Percentiles rank a stretch among this genome's conserved stretches.
These are phyloP conservation scores for Hypselothyrea guttata DNA, from an alignment of 2,888 invertebrate genomes.

Conservation along the genomic window DNA sequence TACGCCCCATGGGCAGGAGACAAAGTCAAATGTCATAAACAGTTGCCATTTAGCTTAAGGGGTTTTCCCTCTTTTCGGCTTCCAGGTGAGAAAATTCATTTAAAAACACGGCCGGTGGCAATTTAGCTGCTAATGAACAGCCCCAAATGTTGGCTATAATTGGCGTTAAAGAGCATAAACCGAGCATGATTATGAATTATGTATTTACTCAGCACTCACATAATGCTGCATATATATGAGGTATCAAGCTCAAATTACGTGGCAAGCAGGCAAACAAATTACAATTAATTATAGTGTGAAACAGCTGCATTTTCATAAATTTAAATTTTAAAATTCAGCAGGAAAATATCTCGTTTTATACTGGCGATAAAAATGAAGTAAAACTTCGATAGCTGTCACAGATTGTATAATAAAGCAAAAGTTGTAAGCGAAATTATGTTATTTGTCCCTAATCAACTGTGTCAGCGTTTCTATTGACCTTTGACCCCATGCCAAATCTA, in stretches of 20 bases:
- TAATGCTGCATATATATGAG: background rate
- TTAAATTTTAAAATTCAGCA: no score
- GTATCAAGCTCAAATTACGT: background rate
- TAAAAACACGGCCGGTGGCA: background rate
- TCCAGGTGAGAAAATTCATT: background rate
- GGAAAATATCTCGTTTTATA: no score
- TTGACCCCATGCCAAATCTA: conserved; percentile 10
- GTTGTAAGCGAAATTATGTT: background rate
- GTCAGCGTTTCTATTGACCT: conserved; percentile 46
- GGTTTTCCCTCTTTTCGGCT: no score
- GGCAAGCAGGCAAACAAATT: background rate
- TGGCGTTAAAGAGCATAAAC: background rate
- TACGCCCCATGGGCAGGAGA: conserved; percentile 3
- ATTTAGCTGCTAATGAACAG: conserved; percentile 8
- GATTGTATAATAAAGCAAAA: background rate
- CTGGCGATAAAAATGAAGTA: no score
- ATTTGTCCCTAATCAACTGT: conserved; percentile 31
- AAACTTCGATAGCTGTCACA: no score
- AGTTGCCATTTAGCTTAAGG: conserved; percentile 32
- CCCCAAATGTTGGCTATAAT: background rate
- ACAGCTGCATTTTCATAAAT: no score
- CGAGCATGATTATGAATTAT: conserved; percentile 1
- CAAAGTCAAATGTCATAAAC: conserved; percentile 43
- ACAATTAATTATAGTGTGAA: no score
- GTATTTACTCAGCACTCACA: background rate